A percentile compares a stretch with the other conserved stretches of the same genome.
phyloP scores from a whole-genome alignment of 2,113 vertebrate genomes.

The Menura novaehollandiae region DNA sequence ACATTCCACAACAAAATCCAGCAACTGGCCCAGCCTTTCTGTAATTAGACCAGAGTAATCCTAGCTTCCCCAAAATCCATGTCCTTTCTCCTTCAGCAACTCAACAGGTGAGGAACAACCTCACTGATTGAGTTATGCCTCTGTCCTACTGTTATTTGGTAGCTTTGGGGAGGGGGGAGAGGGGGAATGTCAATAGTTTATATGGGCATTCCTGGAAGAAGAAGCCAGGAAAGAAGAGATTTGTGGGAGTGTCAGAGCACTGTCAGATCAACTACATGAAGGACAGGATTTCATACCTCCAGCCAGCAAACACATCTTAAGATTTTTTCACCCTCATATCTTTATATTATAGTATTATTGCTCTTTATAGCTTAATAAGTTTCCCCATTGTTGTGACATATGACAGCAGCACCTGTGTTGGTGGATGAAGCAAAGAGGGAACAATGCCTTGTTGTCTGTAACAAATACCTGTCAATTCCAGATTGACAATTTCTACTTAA shows the following conservation, averaged over 20 bases:
- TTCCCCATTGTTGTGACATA: constrained; percentile 65
- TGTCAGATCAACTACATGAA: not conserved
- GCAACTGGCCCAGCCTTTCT: not conserved
- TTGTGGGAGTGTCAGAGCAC: not conserved
- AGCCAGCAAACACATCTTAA: not conserved
- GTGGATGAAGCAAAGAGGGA: constrained; percentile 33
- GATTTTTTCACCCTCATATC: not conserved
- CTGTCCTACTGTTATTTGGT: not conserved
- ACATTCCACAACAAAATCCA: not conserved
- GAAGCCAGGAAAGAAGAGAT: not conserved
- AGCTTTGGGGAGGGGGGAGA: not conserved
- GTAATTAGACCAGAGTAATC: not conserved
- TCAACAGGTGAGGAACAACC: not conserved
- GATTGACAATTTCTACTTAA: constrained; percentile 71
- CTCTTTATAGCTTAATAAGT: constrained; percentile 38
- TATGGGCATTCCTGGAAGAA: not conserved
- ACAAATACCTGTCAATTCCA: constrained; percentile 71
- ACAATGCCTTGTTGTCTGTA: constrained; percentile 67
- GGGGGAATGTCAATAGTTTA: not conserved
- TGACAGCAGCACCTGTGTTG: constrained; percentile 43
- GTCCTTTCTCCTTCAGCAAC: not conserved
- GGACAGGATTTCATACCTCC: not conserved
- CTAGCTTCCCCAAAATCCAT: not conserved
- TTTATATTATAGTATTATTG: constrained; percentile 21
- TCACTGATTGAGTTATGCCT: not conserved